Base-by-base conservation (phyloP, 1,140 invertebrate genomes). In the Steinernema feltiae region DNA sequence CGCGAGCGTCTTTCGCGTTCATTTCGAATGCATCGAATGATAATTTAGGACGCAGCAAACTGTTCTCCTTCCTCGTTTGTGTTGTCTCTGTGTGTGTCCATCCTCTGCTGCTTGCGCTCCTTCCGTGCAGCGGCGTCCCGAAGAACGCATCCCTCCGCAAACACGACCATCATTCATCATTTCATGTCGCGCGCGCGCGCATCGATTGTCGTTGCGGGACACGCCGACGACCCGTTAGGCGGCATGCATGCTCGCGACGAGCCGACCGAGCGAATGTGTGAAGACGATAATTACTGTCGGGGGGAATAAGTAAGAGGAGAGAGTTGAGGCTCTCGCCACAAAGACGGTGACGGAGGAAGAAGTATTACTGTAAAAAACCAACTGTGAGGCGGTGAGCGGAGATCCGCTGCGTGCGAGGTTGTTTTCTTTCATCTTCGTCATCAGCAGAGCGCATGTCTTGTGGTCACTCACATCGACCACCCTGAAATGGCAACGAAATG, bases 361-460 rank as follows among this genome's bases (percentile, higher is more conserved):
- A 63, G 53, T 41, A 41, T 7, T 7, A 41, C 15, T 63, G n/a
- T 63, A 63, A 63, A 63, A 63, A 63, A 63, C 53, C 53, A 63
- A 63, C 53, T 63, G 53, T 63, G 53, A 63, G 12, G 2, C 53
- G 53, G 53, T 15, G 53, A 63, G 53, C 12, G 53, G 53, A 63
- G 53, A 63, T 63, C 53, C 53, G 53, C 15, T 63, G 53, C 53
- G 41, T 7, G 41, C 41, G 41, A n/a, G 35, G 35, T 72, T 80
- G 21, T 81, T 80, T 76, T 85, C 83, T 70, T 84, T 84, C 81
- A 84, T 83, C 72, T 80, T 83, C 17, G 80, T 80, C 83, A 85
- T 85, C 69, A 84, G 72, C 48, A 84, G 75, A 18, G 83, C 83
- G 74, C 83, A 84, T 82, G 83, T 82, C 74, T 84, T 84, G 69